Percentiles rank a stretch among this genome's conserved stretches.
phyloP scores from a whole-genome alignment of 2,113 vertebrate genomes.

The Bombycilla garrulus region DNA sequence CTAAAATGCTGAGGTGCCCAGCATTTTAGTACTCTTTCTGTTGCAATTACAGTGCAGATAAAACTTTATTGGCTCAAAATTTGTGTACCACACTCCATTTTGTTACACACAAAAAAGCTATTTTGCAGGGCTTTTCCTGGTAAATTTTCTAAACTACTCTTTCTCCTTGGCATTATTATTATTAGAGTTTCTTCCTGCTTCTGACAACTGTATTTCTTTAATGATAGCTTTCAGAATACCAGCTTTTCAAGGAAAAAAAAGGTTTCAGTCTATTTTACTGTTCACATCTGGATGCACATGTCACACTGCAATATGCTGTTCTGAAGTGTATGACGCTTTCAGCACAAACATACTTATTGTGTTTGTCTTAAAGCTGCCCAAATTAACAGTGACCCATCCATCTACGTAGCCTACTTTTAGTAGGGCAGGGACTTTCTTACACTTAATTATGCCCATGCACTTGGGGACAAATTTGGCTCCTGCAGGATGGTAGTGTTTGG shows the following conservation, averaged over 20 bases:
- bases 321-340: neutral
- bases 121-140: neutral
- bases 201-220: slow-evolving; percentile 27
- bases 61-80: neutral
- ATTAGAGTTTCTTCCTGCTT: neutral
- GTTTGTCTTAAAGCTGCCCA: slow-evolving; percentile 6
- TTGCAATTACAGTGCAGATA: neutral
- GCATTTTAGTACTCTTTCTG: neutral
- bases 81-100: neutral
- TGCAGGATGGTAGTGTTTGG: neutral
- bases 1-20: neutral
- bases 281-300: slow-evolving; percentile 38
- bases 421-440: neutral
- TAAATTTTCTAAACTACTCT: neutral
- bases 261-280: neutral
- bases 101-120: neutral
- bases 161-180: slow-evolving; percentile 7
- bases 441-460: neutral
- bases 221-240: slow-evolving; percentile 32
- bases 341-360: neutral
- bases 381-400: neutral
- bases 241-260: neutral
- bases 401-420: neutral
- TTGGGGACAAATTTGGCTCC: neutral
- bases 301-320: neutral